phyloP scores from a whole-genome alignment of 1,140 invertebrate species.

The Protaetia brevitarsis region DNA sequence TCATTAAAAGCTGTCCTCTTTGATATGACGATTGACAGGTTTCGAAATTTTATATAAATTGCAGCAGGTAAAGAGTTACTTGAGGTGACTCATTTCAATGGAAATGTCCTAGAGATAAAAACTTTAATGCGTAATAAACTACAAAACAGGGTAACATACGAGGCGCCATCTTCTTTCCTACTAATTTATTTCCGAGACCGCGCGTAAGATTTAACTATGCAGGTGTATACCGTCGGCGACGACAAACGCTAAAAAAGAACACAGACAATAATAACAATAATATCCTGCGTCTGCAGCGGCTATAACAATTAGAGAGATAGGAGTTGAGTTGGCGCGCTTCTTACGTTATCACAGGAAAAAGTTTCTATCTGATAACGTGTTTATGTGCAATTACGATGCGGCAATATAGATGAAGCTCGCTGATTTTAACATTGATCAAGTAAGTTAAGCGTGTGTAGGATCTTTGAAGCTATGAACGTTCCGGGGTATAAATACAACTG shows the following conservation, averaged over 20 bases:
- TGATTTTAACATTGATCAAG: background rate
- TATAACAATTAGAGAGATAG: background rate
- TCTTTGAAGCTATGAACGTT: no score
- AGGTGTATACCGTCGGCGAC: background rate
- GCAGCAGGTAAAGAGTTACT: no score
- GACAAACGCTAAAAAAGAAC: background rate
- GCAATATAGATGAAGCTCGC: background rate
- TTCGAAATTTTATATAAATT: no score
- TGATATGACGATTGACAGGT: no score
- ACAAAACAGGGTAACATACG: no score
- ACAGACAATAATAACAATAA: conserved; percentile 12
- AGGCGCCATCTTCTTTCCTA: no score
- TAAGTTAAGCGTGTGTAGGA: background rate
- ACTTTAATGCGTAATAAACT: no score
- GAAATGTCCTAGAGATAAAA: no score
- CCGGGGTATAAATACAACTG: no score
- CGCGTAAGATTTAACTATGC: background rate
- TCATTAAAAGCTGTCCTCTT: no score
- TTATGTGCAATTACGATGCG: background rate
- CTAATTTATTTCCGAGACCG: background rate
- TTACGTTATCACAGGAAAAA: background rate
- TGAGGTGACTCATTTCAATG: no score
- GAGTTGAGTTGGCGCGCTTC: background rate
- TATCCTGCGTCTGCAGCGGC: background rate
- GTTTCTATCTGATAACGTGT: background rate